A percentile compares a stretch with the other conserved stretches of the same genome.
phyloP scores from a whole-genome alignment of 2,113 vertebrate genomes.

The Oenanthe oenanthe region DNA sequence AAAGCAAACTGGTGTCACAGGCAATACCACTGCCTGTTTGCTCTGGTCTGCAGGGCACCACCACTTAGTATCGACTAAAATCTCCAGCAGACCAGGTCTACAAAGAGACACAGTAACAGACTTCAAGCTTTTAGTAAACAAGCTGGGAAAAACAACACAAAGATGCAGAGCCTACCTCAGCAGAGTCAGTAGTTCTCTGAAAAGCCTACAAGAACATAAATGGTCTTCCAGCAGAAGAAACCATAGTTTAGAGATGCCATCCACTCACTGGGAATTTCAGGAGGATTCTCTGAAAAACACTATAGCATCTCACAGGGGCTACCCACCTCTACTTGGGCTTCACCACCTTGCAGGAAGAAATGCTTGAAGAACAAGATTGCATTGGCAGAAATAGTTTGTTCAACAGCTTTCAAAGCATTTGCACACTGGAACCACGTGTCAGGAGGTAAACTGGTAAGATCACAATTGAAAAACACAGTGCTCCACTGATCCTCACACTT shows the following conservation, averaged over 20 bases:
- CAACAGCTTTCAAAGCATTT: not conserved
- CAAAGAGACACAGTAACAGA: not conserved
- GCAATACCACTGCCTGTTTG: not conserved
- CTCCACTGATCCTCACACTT: not conserved
- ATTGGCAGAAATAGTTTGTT: not conserved
- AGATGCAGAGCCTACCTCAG: not conserved
- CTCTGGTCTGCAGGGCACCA: not conserved
- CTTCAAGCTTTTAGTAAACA: not conserved
- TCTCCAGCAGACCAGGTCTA: not conserved
- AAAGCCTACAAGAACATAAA: not conserved
- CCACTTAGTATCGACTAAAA: not conserved
- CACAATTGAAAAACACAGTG: fast-evolving
- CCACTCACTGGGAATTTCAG: not conserved
- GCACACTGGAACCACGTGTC: fast-evolving
- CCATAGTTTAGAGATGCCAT: not conserved
- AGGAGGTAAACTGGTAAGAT: not conserved
- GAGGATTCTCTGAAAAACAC: not conserved
- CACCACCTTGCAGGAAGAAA: not conserved
- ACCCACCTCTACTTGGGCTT: not conserved
- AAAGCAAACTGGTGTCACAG: not conserved
- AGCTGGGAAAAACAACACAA: not conserved
- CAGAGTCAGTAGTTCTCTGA: not conserved
- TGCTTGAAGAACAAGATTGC: not conserved
- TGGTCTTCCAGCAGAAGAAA: not conserved
- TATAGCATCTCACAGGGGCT: not conserved